Evolutionary conservation across 2,113 vertebrate species (phyloP).

Genomic region (Epinephelus moara): DNA sequence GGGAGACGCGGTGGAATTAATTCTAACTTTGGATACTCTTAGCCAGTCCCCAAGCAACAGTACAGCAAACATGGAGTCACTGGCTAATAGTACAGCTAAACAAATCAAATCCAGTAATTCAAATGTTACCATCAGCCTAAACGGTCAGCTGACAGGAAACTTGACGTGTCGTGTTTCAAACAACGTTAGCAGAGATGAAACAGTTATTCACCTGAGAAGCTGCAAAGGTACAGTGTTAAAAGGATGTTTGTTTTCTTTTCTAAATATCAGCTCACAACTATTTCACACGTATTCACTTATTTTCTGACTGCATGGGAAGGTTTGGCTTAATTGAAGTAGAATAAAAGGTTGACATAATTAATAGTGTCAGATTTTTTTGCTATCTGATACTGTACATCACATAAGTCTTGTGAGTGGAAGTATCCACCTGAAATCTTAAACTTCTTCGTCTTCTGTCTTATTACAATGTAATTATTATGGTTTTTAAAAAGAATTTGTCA

Average conservation of each 20-base stretch:
- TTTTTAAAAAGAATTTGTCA: too few relatives aligned
- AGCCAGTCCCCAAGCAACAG: not conserved
- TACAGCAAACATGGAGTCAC: not conserved
- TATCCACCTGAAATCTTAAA: too few relatives aligned
- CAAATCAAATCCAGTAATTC: not conserved
- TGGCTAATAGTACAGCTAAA: too few relatives aligned
- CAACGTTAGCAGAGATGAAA: conserved; percentile 30
- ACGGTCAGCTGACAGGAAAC: conserved; percentile 18
- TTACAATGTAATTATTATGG: too few relatives aligned
- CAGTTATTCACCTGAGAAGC: conserved; percentile 5
- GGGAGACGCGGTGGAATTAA: conserved; percentile 38
- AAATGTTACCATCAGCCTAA: conserved; percentile 17
- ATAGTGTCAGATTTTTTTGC: too few relatives aligned
- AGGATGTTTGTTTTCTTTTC: not conserved
- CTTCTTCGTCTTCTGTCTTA: too few relatives aligned
- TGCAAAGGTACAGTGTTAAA: conserved; percentile 44
- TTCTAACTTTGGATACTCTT: conserved; percentile 5
- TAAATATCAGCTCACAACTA: not conserved
- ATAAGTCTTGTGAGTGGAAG: too few relatives aligned
- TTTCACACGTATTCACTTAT: not conserved
- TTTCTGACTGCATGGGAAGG: not conserved
- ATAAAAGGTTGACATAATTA: too few relatives aligned
- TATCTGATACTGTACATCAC: too few relatives aligned
- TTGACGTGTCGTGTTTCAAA: conserved; percentile 52
- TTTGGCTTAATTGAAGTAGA: too few relatives aligned